Conservation (phyloP, 1,140 invertebrate genomes). For the Ooceraea biroi region DNA sequence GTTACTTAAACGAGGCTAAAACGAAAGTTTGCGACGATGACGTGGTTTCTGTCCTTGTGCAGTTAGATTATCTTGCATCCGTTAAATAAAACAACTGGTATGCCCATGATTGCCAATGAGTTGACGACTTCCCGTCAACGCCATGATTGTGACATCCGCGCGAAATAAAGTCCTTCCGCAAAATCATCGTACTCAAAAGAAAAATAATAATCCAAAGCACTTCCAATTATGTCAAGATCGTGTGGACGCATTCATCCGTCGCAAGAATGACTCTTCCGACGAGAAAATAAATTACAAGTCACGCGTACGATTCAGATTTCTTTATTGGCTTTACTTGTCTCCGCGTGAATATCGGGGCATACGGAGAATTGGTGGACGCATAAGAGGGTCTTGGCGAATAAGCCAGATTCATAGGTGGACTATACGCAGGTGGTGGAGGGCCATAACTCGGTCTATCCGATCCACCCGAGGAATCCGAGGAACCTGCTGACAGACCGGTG, state of each 20-base stretch:
- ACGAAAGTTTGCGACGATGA: neutral
- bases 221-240: neutral
- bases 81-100: neutral
- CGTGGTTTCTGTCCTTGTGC: slow-evolving; percentile 30
- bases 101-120: neutral
- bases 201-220: neutral
- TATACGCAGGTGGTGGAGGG: neutral
- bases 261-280: neutral
- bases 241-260: neutral
- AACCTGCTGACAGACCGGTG: neutral
- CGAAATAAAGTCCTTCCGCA: neutral
- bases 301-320: neutral
- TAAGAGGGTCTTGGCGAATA: neutral
- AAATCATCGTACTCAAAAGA: neutral
- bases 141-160: neutral
- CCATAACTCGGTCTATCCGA: neutral
- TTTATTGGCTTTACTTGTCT: slow-evolving; percentile 20
- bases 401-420: neutral
- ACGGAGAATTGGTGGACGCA: neutral
- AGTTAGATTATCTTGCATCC: slow-evolving; percentile 20
- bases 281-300: neutral
- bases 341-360: neutral
- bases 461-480: slow-evolving; percentile 31
- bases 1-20: slow-evolving; percentile 7
- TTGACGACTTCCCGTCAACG: too few relatives aligned